These are phyloP conservation scores for Chroicocephalus ridibundus DNA, from an alignment of 2,113 vertebrate species.

Conservation along the genomic window DNA sequence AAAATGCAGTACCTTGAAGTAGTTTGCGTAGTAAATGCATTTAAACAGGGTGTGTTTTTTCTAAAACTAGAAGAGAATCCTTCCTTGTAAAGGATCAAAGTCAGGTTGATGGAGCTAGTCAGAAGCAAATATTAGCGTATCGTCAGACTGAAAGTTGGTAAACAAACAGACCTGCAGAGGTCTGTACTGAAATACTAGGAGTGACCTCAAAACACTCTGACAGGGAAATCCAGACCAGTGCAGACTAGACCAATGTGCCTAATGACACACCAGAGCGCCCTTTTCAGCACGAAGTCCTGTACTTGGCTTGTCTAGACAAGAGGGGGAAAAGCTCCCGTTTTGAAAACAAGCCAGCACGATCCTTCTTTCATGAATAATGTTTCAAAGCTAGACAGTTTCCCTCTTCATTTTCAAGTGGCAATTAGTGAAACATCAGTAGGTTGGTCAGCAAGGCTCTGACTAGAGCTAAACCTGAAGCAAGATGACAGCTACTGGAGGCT, in stretches of 20 bases:
- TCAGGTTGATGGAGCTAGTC: not conserved
- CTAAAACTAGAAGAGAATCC: not conserved
- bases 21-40: not conserved
- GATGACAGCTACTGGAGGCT: not conserved
- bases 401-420: constrained; percentile 71
- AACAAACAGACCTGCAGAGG: not conserved
- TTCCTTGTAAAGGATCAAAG: not conserved
- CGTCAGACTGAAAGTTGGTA: not conserved
- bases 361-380: constrained; percentile 65
- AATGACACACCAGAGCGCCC: constrained; percentile 68
- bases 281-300: constrained; percentile 69
- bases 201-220: not conserved
- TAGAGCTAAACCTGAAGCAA: constrained; percentile 15
- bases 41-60: not conserved
- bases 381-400: constrained; percentile 29
- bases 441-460: constrained; percentile 42
- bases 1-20: not conserved
- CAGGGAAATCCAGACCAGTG: constrained; percentile 20
- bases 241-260: constrained; percentile 30
- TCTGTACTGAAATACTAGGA: not conserved
- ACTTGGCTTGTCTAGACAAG: constrained; percentile 75
- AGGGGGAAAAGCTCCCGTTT: constrained; percentile 40
- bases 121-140: not conserved
- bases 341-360: constrained; percentile 71
- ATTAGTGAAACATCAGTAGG: constrained; percentile 69